These are phyloP conservation scores for Brachionus manjavacas DNA, from an alignment of 1,140 invertebrate genomes.

Conservation along the genomic window DNA sequence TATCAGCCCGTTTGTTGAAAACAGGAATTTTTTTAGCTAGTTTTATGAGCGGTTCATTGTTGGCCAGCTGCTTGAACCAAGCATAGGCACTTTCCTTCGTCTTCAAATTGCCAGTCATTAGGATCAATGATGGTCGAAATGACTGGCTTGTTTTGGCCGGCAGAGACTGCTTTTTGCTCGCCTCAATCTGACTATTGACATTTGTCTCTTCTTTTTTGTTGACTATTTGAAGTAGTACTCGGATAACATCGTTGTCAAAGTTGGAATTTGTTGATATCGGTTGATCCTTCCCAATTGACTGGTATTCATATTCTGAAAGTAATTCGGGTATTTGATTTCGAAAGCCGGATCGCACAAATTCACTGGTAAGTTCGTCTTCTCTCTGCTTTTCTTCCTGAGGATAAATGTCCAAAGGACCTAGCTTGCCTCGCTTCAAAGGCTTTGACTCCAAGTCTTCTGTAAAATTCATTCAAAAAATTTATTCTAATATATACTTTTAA, in stretches of 20 bases:
- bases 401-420: constrained; percentile 36
- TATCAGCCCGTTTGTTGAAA: constrained; percentile 35
- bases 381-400: constrained; percentile 40
- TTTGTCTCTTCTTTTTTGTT: constrained; percentile 33
- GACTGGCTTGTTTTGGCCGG: neutral
- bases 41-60: constrained; percentile 38
- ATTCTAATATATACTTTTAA: neutral
- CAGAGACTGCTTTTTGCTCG: constrained; percentile 28
- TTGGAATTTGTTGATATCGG: constrained; percentile 10
- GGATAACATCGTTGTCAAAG: constrained; percentile 27
- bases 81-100: constrained; percentile 39
- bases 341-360: constrained; percentile 19
- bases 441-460: neutral
- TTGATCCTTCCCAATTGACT: constrained; percentile 19
- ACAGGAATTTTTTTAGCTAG: constrained; percentile 40
- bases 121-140: constrained; percentile 33
- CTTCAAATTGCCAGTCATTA: constrained; percentile 38
- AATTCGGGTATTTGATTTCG: constrained; percentile 24
- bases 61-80: constrained; percentile 41
- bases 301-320: constrained; percentile 29
- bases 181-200: constrained; percentile 1
- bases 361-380: constrained; percentile 26
- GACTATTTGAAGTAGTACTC: neutral
- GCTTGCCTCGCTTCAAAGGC: constrained; percentile 4
- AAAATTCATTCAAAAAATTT: constrained; percentile 16